phyloP scores from a whole-genome alignment of 1,140 invertebrate genomes.

The Apis cerana region DNA sequence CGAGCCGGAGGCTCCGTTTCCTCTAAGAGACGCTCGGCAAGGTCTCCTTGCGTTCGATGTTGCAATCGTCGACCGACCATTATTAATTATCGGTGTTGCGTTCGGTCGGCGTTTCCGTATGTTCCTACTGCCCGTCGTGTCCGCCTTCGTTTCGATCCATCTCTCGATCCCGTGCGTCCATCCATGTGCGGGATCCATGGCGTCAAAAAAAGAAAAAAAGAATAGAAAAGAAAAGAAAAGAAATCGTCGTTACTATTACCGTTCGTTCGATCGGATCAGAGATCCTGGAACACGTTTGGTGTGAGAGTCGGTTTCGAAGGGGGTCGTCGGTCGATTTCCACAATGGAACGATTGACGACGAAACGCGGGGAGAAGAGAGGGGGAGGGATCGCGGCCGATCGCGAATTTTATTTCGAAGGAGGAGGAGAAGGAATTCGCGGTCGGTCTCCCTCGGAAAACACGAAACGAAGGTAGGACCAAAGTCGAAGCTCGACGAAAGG shows the following conservation, averaged over 20 bases:
- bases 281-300: too few relatives aligned
- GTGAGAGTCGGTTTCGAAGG: too few relatives aligned
- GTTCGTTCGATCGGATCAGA: background rate
- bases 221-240: too few relatives aligned
- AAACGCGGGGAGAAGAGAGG: background rate
- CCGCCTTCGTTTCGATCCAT: conserved; percentile 39
- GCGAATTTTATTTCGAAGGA: too few relatives aligned
- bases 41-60: conserved; percentile 23
- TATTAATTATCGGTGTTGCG: background rate
- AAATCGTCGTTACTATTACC: background rate
- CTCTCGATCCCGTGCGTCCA: background rate
- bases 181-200: background rate
- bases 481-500: conserved; percentile 59
- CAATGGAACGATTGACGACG: background rate
- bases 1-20: conserved; percentile 21
- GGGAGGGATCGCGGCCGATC: background rate
- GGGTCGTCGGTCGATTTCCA: too few relatives aligned
- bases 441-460: background rate
- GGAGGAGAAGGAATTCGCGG: background rate
- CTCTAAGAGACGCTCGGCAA: conserved; percentile 33
- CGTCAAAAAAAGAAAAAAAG: too few relatives aligned
- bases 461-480: conserved; percentile 45
- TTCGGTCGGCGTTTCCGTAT: conserved; percentile 51
- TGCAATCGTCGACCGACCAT: conserved; percentile 14
- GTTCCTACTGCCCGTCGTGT: conserved; percentile 58